These are phyloP conservation scores for Drosophila fuyamai DNA, from an alignment of 1,140 invertebrate genomes.

Conservation along the genomic window DNA sequence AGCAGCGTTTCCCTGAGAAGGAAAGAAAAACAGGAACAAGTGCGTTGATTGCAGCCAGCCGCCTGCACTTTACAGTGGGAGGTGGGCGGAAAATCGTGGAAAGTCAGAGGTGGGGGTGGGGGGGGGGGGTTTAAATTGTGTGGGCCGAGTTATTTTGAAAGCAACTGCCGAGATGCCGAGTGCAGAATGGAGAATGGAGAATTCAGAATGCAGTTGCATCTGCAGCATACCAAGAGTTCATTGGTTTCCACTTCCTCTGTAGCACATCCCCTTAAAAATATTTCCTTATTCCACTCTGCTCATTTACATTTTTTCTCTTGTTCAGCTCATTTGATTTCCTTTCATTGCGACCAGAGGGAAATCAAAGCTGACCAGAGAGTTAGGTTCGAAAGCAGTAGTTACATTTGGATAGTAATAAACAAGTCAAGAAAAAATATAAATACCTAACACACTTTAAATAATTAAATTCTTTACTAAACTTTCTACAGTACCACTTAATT, in stretches of 20 bases:
- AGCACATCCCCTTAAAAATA: background rate
- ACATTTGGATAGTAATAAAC: background rate
- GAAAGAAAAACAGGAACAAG: slow-evolving; percentile 74
- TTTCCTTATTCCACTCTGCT: slow-evolving; percentile 8
- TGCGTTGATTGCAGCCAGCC: slow-evolving; percentile 74
- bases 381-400: background rate
- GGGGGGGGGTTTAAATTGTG: slow-evolving; percentile 20
- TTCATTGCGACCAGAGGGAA: slow-evolving; percentile 10
- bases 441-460: no score
- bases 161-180: slow-evolving; percentile 41
- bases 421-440: no score
- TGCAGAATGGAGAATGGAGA: slow-evolving; percentile 12
- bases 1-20: slow-evolving; percentile 32
- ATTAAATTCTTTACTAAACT: no score
- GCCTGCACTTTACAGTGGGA: slow-evolving; percentile 49
- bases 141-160: slow-evolving; percentile 54
- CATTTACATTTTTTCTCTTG: slow-evolving; percentile 25
- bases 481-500: no score
- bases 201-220: slow-evolving; percentile 42
- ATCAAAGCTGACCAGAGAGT: slow-evolving; percentile 10
- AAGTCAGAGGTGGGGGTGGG: background rate
- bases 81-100: slow-evolving; percentile 26
- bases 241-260: slow-evolving; percentile 51
- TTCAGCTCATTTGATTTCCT: slow-evolving; percentile 33
- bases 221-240: slow-evolving; percentile 68